A percentile compares a stretch with the other conserved stretches of the same genome.
Conservation (phyloP, 2,888 invertebrate species). For the Poecilus cupreus region DNA sequence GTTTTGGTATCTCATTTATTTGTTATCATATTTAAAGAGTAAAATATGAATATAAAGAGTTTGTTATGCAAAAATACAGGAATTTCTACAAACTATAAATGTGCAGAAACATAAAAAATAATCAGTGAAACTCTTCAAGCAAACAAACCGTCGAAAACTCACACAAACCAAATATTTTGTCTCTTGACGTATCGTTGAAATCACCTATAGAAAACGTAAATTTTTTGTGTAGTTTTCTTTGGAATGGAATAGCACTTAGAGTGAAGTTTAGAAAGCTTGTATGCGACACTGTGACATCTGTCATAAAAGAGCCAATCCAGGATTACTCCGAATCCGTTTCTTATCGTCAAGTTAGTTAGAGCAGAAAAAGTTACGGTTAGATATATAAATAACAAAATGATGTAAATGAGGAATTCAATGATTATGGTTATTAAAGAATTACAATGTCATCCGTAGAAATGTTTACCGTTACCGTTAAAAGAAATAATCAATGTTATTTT, state of each 20-base stretch:
- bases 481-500: not conserved
- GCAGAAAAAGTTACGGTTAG: not conserved
- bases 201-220: not conserved
- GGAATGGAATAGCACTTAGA: not conserved
- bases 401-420: not conserved
- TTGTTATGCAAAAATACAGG: too few species aligned
- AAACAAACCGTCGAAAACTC: not conserved
- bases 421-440: not conserved
- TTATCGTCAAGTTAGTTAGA: not conserved
- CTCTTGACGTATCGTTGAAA: not conserved
- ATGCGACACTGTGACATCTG: not conserved
- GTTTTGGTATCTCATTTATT: too few species aligned
- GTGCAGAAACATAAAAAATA: not conserved
- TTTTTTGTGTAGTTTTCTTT: not conserved
- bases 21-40: too few species aligned
- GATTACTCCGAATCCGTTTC: not conserved
- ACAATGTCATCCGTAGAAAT: not conserved
- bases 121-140: not conserved
- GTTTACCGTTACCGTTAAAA: not conserved
- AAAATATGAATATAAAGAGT: too few species aligned
- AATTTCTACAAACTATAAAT: too few species aligned
- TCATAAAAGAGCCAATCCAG: not conserved
- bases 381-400: not conserved
- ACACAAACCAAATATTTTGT: not conserved
- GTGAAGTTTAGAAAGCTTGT: slow-evolving; percentile 9